Evolutionary conservation across 1,140 invertebrate species (phyloP).

Genomic region (Coelopa frigida): DNA sequence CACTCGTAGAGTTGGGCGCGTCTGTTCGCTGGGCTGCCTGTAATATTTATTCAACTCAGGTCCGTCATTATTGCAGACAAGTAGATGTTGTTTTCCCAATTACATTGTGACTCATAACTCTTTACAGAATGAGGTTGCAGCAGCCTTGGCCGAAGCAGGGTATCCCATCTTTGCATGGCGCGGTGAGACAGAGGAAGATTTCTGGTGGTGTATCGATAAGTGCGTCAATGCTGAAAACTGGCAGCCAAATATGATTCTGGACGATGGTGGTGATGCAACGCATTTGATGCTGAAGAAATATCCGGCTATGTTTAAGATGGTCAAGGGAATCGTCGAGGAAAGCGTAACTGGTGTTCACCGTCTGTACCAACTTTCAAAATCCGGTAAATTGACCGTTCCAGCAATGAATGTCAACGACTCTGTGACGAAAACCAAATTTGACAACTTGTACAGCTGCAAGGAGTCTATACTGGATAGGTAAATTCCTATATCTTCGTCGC

Average conservation of each 20-base stretch:
- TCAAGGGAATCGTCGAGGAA: slow-evolving; percentile 97
- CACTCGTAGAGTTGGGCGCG: slow-evolving; percentile 81
- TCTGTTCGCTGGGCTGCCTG: slow-evolving; percentile 92
- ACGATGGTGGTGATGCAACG: slow-evolving; percentile 96
- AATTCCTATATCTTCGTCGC: too few relatives aligned
- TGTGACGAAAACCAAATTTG: slow-evolving; percentile 98
- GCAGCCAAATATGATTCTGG: slow-evolving; percentile 98
- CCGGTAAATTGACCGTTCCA: slow-evolving; percentile 89
- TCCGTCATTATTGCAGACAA: slow-evolving; percentile 22
- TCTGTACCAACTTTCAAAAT: slow-evolving; percentile 92
- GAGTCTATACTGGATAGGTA: slow-evolving; percentile 44
- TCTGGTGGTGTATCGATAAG: slow-evolving; percentile 98
- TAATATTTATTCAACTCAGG: slow-evolving; percentile 97
- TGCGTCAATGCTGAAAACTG: slow-evolving; percentile 86
- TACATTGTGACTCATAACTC: not conserved
- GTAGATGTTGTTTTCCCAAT: not conserved
- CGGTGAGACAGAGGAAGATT: slow-evolving; percentile 93
- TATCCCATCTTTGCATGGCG: slow-evolving; percentile 92
- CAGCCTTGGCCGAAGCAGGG: slow-evolving; percentile 86
- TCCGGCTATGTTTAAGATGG: slow-evolving; percentile 88
- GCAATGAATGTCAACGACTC: slow-evolving; percentile 99
- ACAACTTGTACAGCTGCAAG: slow-evolving; percentile 56
- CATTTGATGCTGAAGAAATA: slow-evolving; percentile 97
- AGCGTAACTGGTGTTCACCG: slow-evolving; percentile 96
- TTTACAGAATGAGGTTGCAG: slow-evolving; percentile 86